Conservation (phyloP, 2,888 invertebrate species). For the Acleris holmiana region DNA sequence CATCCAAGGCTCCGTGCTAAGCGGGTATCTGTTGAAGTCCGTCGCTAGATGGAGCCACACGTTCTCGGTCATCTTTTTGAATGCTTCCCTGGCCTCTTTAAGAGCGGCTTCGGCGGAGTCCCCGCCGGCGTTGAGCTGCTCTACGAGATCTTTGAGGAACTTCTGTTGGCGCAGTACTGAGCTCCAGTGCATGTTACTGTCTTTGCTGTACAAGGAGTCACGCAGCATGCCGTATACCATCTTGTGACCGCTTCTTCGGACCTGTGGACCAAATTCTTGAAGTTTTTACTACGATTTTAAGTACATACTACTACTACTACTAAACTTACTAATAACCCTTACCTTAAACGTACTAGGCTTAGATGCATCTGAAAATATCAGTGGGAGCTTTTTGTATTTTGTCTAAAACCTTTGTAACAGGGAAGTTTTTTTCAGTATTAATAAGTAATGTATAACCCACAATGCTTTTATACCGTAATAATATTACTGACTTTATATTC, state of each 20-base stretch:
- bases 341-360: too few species aligned
- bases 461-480: too few species aligned
- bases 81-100: conserved; percentile 83
- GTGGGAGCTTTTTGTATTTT: too few species aligned
- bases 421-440: too few species aligned
- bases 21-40: conserved; percentile 86
- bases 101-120: conserved; percentile 74
- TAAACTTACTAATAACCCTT: too few species aligned
- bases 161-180: conserved; percentile 90
- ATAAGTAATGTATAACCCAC: too few species aligned
- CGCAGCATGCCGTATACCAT: conserved; percentile 82
- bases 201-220: conserved; percentile 73
- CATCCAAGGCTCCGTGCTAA: conserved; percentile 83
- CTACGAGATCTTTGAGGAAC: conserved; percentile 88
- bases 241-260: conserved; percentile 85
- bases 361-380: background rate
- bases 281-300: background rate
- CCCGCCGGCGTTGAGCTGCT: conserved; percentile 81
- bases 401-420: too few species aligned
- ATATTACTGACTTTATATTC: too few species aligned
- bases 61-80: conserved; percentile 84
- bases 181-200: conserved; percentile 89
- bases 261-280: conserved; percentile 47
- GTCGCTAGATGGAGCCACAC: conserved; percentile 89
- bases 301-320: too few species aligned